These are phyloP conservation scores for Drosophila demipolita DNA, from an alignment of 2,888 invertebrate genomes.

Conservation along the genomic window DNA sequence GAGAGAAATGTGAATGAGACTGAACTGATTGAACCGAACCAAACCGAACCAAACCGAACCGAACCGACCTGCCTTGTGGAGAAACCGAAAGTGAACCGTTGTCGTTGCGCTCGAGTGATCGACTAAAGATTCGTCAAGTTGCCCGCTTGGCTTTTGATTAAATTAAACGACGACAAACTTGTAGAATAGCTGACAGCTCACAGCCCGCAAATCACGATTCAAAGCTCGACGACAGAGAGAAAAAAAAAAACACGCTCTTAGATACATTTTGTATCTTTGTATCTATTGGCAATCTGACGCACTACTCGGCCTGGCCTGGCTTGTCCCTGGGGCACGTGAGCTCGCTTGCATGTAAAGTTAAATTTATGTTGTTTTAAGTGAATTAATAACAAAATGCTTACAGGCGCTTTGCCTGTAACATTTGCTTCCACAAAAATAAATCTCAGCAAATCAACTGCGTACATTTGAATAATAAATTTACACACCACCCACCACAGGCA, in stretches of 20 bases:
- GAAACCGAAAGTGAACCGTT: constrained; percentile 57
- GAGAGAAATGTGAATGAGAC: constrained; percentile 1
- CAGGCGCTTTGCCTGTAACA: constrained; percentile 46
- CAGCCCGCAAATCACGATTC: background rate
- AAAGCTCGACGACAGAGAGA: constrained; percentile 28
- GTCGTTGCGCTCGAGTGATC: constrained; percentile 61
- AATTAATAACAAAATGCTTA: constrained; percentile 71
- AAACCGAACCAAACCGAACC: no score
- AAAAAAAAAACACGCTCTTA: constrained; percentile 9
- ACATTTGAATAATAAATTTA: constrained; percentile 79
- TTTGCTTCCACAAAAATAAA: constrained; percentile 58
- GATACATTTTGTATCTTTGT: constrained; percentile 60
- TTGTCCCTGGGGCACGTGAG: constrained; percentile 70
- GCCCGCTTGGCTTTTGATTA: constrained; percentile 66
- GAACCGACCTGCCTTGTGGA: constrained; percentile 8
- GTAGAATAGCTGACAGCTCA: constrained; percentile 15
- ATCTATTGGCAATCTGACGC: constrained; percentile 53
- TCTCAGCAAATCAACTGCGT: constrained; percentile 60
- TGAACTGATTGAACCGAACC: constrained; percentile 2
- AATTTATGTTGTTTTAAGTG: constrained; percentile 80
- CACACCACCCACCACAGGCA: constrained; percentile 1
- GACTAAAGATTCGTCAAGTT: constrained; percentile 66
- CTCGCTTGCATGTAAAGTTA: constrained; percentile 75
- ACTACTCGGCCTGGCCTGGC: constrained; percentile 10
- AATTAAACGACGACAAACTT: constrained; percentile 65